These are phyloP conservation scores for Crossaster papposus DNA, from an alignment of 53 echinoderm and acorn worm species.

Conservation along the genomic window DNA sequence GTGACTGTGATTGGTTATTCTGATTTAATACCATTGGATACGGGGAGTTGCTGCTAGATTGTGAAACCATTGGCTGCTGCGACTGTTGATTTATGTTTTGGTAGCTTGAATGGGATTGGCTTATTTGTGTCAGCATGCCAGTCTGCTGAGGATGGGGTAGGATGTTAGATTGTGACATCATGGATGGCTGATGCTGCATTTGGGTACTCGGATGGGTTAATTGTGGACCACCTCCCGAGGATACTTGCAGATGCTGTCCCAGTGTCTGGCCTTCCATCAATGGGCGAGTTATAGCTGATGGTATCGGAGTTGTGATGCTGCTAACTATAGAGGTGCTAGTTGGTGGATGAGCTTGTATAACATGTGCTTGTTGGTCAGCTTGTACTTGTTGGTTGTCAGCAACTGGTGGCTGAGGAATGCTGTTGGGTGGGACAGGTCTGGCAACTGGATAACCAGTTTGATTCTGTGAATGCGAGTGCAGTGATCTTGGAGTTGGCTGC, in stretches of 20 bases:
- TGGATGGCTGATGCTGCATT: slow-evolving; percentile 6
- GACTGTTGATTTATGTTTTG: not conserved
- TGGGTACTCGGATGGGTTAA: not conserved
- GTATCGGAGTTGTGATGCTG: slow-evolving; percentile 52
- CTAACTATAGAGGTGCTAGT: slow-evolving; percentile 59
- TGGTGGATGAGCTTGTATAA: slow-evolving; percentile 54
- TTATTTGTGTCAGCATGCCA: not conserved
- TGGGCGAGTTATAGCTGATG: slow-evolving; percentile 28
- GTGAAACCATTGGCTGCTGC: slow-evolving; percentile 2
- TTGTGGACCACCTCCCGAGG: slow-evolving; percentile 11
- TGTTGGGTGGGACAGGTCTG: slow-evolving; percentile 16
- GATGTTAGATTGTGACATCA: slow-evolving; percentile 7
- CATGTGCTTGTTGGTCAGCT: not conserved
- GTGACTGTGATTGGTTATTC: slow-evolving; percentile 43
- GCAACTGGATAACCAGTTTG: slow-evolving; percentile 26
- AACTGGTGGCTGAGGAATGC: slow-evolving; percentile 8
- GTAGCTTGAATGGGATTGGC: slow-evolving; percentile 1
- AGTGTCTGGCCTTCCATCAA: slow-evolving; percentile 3
- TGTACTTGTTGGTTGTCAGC: slow-evolving; percentile 1
- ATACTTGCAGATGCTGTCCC: slow-evolving; percentile 14
- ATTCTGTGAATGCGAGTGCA: slow-evolving; percentile 39
- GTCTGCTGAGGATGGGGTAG: slow-evolving; percentile 8
- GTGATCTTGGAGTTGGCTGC: slow-evolving; percentile 27
- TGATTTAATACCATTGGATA: slow-evolving; percentile 10
- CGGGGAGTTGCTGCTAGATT: slow-evolving; percentile 14